These are phyloP conservation scores for Zygogramma bicolorata DNA, from an alignment of 2,888 invertebrate species.

Conservation along the genomic window DNA sequence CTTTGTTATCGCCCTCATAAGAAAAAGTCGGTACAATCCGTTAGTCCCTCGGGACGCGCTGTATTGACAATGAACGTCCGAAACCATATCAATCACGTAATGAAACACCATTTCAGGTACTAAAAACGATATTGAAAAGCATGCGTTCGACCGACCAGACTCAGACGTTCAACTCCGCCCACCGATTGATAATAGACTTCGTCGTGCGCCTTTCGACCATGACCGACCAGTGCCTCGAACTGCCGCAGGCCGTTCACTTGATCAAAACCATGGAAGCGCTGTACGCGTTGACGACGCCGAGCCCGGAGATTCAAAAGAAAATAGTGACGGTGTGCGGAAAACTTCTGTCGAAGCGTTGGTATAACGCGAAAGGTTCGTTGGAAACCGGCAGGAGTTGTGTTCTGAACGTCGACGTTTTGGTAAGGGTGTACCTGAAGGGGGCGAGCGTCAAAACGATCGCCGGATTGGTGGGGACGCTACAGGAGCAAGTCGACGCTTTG, in stretches of 20 bases:
- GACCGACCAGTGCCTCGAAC: constrained; percentile 69
- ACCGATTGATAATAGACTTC: constrained; percentile 61
- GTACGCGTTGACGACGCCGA: constrained; percentile 65
- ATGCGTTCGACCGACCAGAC: constrained; percentile 60
- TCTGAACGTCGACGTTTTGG: constrained; percentile 70
- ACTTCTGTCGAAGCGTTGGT: constrained; percentile 78
- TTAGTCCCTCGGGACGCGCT: no score
- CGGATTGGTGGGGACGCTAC: constrained; percentile 68
- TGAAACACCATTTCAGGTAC: constrained; percentile 49
- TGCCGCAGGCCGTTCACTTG: constrained; percentile 71
- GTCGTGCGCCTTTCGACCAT: constrained; percentile 67
- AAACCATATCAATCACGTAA: no score
- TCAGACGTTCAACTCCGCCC: constrained; percentile 57
- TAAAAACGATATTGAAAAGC: constrained; percentile 70
- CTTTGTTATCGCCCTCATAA: no score
- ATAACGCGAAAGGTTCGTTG: constrained; percentile 71
- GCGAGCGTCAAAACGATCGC: constrained; percentile 72
- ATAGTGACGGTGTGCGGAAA: constrained; percentile 69
- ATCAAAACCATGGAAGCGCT: constrained; percentile 70
- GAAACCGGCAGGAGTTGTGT: constrained; percentile 73
- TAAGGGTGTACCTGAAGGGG: constrained; percentile 74
- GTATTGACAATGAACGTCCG: no score
- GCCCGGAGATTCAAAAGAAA: constrained; percentile 65
- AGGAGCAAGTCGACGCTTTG: constrained; percentile 71
- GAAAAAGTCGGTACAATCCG: no score